Conservation (phyloP, 2,113 vertebrate genomes). For the Aegotheles bennettii region DNA sequence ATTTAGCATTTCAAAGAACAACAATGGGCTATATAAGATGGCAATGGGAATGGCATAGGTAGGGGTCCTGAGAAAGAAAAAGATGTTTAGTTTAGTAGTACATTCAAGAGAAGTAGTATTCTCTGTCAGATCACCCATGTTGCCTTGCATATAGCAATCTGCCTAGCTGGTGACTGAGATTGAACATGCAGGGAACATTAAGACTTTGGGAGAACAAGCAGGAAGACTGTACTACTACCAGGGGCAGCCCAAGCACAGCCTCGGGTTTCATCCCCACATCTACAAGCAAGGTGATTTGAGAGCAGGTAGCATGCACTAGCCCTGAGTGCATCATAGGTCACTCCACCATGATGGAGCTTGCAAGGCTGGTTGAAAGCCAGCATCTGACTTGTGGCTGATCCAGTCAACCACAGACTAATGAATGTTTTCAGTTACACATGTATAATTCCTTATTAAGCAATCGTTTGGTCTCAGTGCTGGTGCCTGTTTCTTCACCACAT, state of each 20-base stretch:
- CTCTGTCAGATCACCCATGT: not conserved
- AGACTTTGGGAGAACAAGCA: not conserved
- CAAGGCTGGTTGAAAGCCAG: not conserved
- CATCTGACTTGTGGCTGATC: not conserved
- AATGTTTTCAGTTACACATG: not conserved
- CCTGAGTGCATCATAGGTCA: not conserved
- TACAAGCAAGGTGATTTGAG: not conserved
- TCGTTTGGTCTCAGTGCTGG: not conserved
- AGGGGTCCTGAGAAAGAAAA: not conserved
- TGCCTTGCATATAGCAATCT: not conserved
- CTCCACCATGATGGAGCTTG: rapidly evolving
- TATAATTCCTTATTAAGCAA: not conserved
- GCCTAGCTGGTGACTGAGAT: not conserved
- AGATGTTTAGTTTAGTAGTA: not conserved
- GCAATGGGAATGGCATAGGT: rapidly evolving
- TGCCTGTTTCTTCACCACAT: not conserved
- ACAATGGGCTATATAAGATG: rapidly evolving
- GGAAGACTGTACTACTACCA: not conserved
- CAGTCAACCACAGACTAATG: not conserved
- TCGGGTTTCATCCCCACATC: not conserved
- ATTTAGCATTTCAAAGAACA: not conserved
- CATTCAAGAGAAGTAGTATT: not conserved
- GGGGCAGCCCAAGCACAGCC: not conserved
- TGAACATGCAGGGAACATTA: not conserved
- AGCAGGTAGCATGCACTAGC: not conserved